Evolutionary conservation across 2,797 vertebrate species (phyloP), one percentile per base, ranked within the genome.

Genomic region (Poecilia velifera): DNA sequence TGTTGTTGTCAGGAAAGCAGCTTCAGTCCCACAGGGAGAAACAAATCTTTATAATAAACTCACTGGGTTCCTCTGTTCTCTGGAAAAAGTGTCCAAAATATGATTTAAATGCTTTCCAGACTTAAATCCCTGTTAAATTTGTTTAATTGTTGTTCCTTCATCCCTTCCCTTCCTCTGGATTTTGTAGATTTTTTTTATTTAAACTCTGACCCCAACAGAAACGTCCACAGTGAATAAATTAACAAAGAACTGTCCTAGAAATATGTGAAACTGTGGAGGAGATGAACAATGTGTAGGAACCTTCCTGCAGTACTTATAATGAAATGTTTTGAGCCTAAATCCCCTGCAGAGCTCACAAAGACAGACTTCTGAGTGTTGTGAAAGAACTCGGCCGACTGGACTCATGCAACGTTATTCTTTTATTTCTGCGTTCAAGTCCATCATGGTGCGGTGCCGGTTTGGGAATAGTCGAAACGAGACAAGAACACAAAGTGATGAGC

Each of bases 11-110:
- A 62, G 39, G 73, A 80, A 83, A 77, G 88, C 31, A 9, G 49
- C 76, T 88, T 83, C 20, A 55, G 82, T 84, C 78, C 82, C 86
- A 84, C 78, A 77, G 73, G 68, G 62, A 76, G 53, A 49, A 73
- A 66, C 78, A 72, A 72, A 36, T 82, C 78, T 68, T 84, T 70
- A 83, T 34, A 81, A 83, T 81, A 78, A 82, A 84, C 81, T 43
- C 59, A 6, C 12, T 14, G 41, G 68, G 41, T 45, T 71, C 68
- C 68, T 71, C 14, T 2, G 22, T 20, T 28, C 68, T 39, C 34
- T 71, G 41, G 68, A 71, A 45, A 71, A 45, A 39, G 22, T 25
- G 22, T 68, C 36, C 36, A 41, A 22, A 68, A 25, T 41, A 10
- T 12, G 1, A n/a, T 70, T 70, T 66, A 41, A 39, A 20, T 25